A percentile compares a stretch with the other conserved stretches of the same genome.
These are phyloP conservation scores for Mesorhabditis spiculigera DNA, from an alignment of 2,888 invertebrate species.

Conservation along the genomic window DNA sequence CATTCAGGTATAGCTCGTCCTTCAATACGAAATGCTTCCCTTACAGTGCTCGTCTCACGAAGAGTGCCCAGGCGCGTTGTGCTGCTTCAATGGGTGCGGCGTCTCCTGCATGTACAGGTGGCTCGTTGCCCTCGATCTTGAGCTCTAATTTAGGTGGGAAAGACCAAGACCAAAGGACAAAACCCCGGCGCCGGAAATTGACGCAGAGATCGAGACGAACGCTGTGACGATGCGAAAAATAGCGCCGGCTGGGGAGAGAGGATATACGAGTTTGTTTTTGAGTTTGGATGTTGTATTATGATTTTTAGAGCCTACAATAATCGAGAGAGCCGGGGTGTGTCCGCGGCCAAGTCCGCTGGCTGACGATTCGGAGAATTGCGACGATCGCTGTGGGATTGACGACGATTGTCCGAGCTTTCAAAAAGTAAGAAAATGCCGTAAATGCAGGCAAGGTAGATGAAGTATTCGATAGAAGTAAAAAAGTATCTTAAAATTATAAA, in stretches of 20 bases:
- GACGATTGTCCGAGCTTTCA: not conserved
- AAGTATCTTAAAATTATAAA: too few species aligned
- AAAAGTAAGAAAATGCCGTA: not conserved
- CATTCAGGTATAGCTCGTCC: not conserved
- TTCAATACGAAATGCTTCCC: too few species aligned
- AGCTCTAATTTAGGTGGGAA: not conserved
- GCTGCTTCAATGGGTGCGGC: conserved; percentile 53
- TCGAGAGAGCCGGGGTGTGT: not conserved
- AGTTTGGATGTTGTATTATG: not conserved
- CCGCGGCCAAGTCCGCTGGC: not conserved
- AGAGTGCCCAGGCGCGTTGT: conserved; percentile 37
- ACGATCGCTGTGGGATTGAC: not conserved
- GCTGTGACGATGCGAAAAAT: not conserved
- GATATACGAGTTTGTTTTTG: not conserved
- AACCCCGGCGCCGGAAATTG: not conserved
- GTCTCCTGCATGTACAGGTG: conserved; percentile 11
- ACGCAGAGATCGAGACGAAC: too few species aligned
- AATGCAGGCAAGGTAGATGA: too few species aligned
- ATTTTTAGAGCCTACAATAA: too few species aligned
- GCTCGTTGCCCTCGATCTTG: not conserved
- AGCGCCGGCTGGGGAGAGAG: not conserved
- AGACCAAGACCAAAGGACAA: not conserved
- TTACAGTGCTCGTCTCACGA: conserved; percentile 10
- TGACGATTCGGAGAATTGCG: not conserved
- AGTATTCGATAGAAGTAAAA: too few species aligned